Base-by-base conservation (phyloP, 2,797 vertebrate species). In the Enteromius viviparus region DNA sequence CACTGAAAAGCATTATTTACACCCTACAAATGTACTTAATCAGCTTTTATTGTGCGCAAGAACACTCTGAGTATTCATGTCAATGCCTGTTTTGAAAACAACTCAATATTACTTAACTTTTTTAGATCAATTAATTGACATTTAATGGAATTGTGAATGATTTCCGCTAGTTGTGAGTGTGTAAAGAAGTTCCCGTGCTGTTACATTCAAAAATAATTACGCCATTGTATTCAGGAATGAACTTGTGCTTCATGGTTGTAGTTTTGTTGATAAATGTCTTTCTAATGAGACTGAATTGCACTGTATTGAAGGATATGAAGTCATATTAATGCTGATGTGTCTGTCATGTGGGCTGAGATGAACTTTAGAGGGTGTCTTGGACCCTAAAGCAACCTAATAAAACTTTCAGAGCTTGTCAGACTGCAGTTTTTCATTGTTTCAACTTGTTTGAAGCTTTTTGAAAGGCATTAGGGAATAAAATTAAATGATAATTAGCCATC, bases 301-400 rank as follows among this genome's bases (percentile, higher is more conserved):
- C 17, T 45, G 51, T 69, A 29, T 72, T 29, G 37, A 76, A 37
- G 34, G 21, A 76, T 60, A 47, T 77, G 3, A 26, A 29, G n/a
- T 19, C 4, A 6, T 76, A 17, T 80, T 83, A 55, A 53, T 12
- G 3, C 65, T 85, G 51, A 78, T 83, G 72, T 81, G 74, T 85
- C 34, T 7, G 51, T 83, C 66, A 78, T 80, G 66, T 79, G 76
- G 49, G 29, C 64, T 19, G 66, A 83, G 9, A 80, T 69, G 68
- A 78, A 78, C 81, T 77, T 64, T 62, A 45, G 17, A 55, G 37
- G 15, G n/a, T 78, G 26, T 65, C 60, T 49, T 19, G 29, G 1
- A 37, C 19, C 6, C 62, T 40, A 32, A 29, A 60, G 26, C 68
- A 26, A 80, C 47, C 5, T 55, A 23, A 58, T 74, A n/a, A 81